Evolutionary conservation across 2,888 invertebrate species (phyloP).

Genomic region (Pogonocherus hispidulus): DNA sequence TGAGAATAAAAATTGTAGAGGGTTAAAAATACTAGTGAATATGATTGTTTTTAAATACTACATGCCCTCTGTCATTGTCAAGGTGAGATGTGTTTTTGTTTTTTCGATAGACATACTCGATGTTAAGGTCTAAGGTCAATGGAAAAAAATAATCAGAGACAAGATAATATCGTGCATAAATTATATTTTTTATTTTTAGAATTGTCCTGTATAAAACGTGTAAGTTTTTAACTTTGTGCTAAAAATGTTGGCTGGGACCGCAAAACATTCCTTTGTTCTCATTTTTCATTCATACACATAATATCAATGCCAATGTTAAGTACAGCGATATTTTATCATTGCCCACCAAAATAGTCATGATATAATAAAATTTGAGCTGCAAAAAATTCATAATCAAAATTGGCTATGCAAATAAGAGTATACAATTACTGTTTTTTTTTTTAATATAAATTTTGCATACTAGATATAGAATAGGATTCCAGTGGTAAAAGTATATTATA

Average conservation of each 20-base stretch:
- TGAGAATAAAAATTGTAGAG: too few relatives aligned
- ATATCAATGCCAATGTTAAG: constrained; percentile 19
- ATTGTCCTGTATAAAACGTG: background rate
- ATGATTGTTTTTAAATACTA: background rate
- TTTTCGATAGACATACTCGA: background rate
- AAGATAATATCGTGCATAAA: background rate
- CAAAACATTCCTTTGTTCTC: background rate
- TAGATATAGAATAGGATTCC: too few relatives aligned
- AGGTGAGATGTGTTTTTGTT: constrained; percentile 5
- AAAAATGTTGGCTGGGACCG: constrained; percentile 15
- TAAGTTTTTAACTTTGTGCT: background rate
- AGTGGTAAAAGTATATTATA: too few relatives aligned
- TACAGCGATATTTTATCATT: background rate
- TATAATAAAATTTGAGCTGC: background rate
- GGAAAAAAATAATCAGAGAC: background rate
- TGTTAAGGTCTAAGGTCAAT: background rate
- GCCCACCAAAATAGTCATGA: background rate
- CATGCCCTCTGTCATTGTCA: background rate
- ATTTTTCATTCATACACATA: constrained; percentile 18
- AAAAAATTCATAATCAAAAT: background rate
- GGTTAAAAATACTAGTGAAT: too few relatives aligned
- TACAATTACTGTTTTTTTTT: too few relatives aligned
- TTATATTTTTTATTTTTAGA: background rate
- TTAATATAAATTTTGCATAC: too few relatives aligned
- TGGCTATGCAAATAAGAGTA: too few relatives aligned